Evolutionary conservation across 2,888 invertebrate genomes (phyloP).

Genomic region (Pseudeuparius sepicola): DNA sequence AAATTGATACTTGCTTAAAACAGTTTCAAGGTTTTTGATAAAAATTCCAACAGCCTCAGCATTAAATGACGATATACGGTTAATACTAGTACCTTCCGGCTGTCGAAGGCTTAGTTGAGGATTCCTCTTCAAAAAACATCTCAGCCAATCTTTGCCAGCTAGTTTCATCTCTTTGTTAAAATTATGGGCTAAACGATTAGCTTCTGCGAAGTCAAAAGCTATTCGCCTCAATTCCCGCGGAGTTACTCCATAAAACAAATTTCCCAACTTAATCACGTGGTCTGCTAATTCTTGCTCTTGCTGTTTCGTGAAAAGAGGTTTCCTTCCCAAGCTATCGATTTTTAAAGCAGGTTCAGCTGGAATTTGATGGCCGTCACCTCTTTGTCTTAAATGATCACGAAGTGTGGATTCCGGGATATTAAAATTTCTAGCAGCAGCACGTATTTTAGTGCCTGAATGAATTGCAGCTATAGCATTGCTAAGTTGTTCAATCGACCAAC

Average conservation of each 20-base stretch:
- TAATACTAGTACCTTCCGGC: constrained; percentile 15
- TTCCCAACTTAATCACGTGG: constrained; percentile 15
- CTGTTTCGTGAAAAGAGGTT: constrained; percentile 14
- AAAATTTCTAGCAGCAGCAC: no score
- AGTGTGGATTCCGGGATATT: no score
- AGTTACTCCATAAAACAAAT: constrained; percentile 17
- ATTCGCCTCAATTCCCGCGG: constrained; percentile 13
- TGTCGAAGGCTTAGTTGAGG: constrained; percentile 15
- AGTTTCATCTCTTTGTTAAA: no score
- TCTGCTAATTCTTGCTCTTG: constrained; percentile 15
- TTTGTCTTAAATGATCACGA: no score
- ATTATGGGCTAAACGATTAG: constrained; percentile 11
- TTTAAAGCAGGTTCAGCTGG: neutral
- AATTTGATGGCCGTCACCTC: no score
- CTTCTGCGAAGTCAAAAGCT: constrained; percentile 15
- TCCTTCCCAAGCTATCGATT: constrained; percentile 11
- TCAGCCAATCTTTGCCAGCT: no score
- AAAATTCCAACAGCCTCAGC: constrained; percentile 13
- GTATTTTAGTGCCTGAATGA: no score
- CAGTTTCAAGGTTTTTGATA: constrained; percentile 4
- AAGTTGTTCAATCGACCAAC: no score
- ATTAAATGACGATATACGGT: constrained; percentile 16
- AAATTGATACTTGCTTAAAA: constrained; percentile 6
- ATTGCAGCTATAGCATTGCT: no score
- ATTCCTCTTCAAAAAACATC: constrained; percentile 15